Evolutionary conservation across 2,888 invertebrate species (phyloP).

Genomic region (Augochlorella aurata): DNA sequence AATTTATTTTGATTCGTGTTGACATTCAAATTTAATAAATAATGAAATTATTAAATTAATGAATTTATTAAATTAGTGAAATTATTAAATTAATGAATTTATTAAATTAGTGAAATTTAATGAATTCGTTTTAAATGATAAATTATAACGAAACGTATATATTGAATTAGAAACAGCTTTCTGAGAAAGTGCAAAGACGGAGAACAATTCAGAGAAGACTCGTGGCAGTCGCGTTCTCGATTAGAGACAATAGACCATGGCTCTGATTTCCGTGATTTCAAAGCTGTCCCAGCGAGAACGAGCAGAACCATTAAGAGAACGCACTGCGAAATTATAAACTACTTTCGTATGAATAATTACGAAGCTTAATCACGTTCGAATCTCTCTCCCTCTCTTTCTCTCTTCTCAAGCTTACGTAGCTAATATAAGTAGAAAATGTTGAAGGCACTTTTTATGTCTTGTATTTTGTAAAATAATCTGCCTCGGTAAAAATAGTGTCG

Average conservation of each 20-base stretch:
- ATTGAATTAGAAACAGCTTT: conserved; percentile 14
- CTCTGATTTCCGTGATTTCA: conserved; percentile 34
- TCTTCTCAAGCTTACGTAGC: too few species aligned
- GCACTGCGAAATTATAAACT: conserved; percentile 52
- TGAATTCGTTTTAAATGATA: background rate
- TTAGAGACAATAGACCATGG: conserved; percentile 39
- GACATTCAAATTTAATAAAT: too few species aligned
- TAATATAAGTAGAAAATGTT: too few species aligned
- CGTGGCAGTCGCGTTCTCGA: conserved; percentile 45
- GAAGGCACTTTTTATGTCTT: too few species aligned
- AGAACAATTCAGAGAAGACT: conserved; percentile 21
- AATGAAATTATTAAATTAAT: too few species aligned
- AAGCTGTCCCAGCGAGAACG: conserved; percentile 9
- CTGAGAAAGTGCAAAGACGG: background rate
- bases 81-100: too few species aligned
- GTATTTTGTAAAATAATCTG: too few species aligned
- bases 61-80: too few species aligned
- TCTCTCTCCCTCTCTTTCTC: too few species aligned
- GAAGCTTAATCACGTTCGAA: conserved; percentile 41
- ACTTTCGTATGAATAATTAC: conserved; percentile 55
- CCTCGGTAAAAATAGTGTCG: too few species aligned
- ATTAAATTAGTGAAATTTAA: too few species aligned
- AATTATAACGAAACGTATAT: conserved; percentile 3
- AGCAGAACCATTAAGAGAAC: conserved; percentile 2
- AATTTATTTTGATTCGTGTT: too few species aligned